These are phyloP conservation scores for Agonopterix heracliana DNA, from an alignment of 2,888 invertebrate genomes.

Conservation along the genomic window DNA sequence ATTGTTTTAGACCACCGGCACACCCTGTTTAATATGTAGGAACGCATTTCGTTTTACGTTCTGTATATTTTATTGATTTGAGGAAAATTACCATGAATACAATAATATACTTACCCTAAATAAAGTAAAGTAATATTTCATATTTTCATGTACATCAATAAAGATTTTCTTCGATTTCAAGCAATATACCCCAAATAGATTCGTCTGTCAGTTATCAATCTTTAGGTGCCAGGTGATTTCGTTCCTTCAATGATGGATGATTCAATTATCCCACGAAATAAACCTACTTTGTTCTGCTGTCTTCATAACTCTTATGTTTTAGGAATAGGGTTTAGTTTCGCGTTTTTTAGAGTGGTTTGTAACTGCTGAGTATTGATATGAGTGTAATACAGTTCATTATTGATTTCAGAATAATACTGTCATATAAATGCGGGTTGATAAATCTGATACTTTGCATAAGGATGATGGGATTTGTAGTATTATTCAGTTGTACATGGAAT, in stretches of 20 bases:
- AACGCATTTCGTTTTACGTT: too few species aligned
- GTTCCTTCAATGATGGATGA: conserved; percentile 27
- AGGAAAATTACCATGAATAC: too few species aligned
- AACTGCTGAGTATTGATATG: conserved; percentile 3
- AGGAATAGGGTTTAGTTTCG: conserved; percentile 9
- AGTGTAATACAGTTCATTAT: conserved; percentile 20
- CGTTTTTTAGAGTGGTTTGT: conserved; percentile 5
- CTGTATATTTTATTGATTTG: too few species aligned
- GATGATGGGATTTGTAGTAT: too few species aligned
- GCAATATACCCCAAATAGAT: conserved; percentile 9
- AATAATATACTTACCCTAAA: too few species aligned
- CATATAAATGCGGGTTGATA: conserved; percentile 16
- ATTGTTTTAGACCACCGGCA: too few species aligned
- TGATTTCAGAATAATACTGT: conserved; percentile 20
- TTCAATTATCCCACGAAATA: conserved; percentile 26
- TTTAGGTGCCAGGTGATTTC: conserved; percentile 20
- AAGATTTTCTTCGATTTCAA: neutral
- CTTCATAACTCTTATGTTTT: neutral
- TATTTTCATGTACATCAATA: too few species aligned
- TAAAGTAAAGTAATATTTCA: too few species aligned
- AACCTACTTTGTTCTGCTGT: conserved; percentile 11
- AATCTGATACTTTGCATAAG: neutral
- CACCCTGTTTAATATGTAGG: too few species aligned
- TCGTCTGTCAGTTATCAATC: conserved; percentile 26
- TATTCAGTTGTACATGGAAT: too few species aligned